These are phyloP conservation scores for Chloroceryle aenea DNA, from an alignment of 2,113 vertebrate species.

Conservation along the genomic window DNA sequence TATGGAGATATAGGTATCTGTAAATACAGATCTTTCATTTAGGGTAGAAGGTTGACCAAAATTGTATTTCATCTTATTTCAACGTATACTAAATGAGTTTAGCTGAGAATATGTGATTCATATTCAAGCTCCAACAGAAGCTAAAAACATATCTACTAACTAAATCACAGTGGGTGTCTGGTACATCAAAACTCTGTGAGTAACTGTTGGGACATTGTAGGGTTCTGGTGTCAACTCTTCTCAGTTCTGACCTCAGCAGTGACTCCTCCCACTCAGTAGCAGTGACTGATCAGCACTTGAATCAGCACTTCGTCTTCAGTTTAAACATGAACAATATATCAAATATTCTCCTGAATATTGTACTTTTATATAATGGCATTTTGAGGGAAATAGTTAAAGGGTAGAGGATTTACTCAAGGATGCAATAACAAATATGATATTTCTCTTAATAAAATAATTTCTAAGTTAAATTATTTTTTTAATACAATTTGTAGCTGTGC, in stretches of 20 bases:
- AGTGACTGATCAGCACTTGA: neutral
- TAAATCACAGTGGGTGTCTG: neutral
- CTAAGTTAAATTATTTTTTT: neutral
- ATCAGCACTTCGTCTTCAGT: neutral
- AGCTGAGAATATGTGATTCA: neutral
- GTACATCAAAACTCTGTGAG: neutral
- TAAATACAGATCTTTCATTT: neutral
- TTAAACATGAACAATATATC: neutral
- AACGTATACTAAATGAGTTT: neutral
- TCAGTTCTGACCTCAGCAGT: neutral
- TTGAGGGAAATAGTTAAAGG: neutral
- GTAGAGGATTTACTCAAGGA: neutral
- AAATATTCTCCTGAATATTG: neutral
- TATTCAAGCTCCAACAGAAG: neutral
- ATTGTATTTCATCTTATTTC: neutral
- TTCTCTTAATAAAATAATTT: neutral
- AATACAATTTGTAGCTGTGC: neutral
- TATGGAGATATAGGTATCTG: neutral
- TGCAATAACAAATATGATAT: neutral
- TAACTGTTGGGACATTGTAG: neutral
- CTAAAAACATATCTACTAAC: neutral
- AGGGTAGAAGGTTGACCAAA: neutral
- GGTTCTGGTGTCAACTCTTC: neutral
- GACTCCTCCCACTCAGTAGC: neutral
- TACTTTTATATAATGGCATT: neutral